Conservation (phyloP, 2,797 vertebrate genomes). For the Gymnocypris eckloni region DNA sequence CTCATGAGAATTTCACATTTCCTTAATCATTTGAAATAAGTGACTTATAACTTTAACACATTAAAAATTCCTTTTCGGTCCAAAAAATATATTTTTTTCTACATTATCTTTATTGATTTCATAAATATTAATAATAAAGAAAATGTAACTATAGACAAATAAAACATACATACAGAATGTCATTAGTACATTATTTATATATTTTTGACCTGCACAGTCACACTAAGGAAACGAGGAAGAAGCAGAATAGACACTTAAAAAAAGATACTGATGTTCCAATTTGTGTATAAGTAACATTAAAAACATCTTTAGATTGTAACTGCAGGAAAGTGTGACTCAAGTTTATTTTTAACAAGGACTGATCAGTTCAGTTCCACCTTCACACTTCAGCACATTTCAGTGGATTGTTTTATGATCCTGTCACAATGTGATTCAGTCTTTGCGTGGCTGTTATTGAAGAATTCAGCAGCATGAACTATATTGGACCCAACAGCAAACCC, state of each 20-base stretch:
- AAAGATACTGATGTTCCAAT: background rate
- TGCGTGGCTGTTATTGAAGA: conserved; percentile 23
- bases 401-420: conserved; percentile 39
- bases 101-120: background rate
- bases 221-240: background rate
- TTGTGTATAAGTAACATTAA: background rate
- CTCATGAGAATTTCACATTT: background rate
- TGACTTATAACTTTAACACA: background rate
- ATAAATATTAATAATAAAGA: background rate
- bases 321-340: conserved; percentile 14
- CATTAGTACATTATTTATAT: background rate
- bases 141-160: background rate
- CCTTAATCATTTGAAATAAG: background rate
- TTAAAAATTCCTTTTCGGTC: background rate
- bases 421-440: conserved; percentile 39
- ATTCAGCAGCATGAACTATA: conserved; percentile 14
- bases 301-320: background rate
- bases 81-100: background rate
- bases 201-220: background rate
- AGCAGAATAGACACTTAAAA: background rate
- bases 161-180: background rate
- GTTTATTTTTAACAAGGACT: conserved; percentile 35
- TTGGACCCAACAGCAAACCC: conserved; percentile 33
- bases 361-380: conserved; percentile 33
- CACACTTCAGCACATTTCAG: conserved; percentile 34